These are phyloP conservation scores for Lasiurus cinereus DNA, from an alignment of 2,113 vertebrate genomes.

Conservation along the genomic window DNA sequence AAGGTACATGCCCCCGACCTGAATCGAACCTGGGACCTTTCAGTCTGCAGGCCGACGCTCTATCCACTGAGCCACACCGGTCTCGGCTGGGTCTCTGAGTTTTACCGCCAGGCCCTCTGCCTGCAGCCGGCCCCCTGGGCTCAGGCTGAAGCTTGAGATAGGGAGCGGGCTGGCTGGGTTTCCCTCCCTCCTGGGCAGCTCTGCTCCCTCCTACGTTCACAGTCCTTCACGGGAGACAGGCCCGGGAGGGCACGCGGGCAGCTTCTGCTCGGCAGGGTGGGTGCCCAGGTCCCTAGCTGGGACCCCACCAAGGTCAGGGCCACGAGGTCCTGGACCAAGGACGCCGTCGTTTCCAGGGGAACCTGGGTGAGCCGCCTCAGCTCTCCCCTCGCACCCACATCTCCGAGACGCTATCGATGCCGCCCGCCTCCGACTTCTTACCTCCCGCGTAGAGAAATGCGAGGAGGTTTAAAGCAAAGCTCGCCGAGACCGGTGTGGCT, in stretches of 20 bases:
- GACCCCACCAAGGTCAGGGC: background rate
- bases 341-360: background rate
- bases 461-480: background rate
- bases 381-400: background rate
- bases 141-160: background rate
- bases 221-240: background rate
- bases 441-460: background rate
- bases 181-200: background rate
- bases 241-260: background rate
- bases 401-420: background rate
- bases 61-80: too few relatives aligned
- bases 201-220: background rate
- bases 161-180: background rate
- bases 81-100: background rate
- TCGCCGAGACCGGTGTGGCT: too few relatives aligned
- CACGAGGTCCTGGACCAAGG: background rate
- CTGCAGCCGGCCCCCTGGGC: background rate
- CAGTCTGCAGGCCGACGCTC: too few relatives aligned
- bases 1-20: too few relatives aligned
- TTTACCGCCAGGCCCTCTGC: background rate
- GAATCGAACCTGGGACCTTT: too few relatives aligned
- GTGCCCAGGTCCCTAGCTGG: background rate
- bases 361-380: background rate
- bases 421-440: background rate
- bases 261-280: background rate